Percentiles rank a stretch among this genome's conserved stretches.
Evolutionary conservation across 92 coral and sea anemone species (phyloP).

Genomic region (Palythoa heliodiscus): DNA sequence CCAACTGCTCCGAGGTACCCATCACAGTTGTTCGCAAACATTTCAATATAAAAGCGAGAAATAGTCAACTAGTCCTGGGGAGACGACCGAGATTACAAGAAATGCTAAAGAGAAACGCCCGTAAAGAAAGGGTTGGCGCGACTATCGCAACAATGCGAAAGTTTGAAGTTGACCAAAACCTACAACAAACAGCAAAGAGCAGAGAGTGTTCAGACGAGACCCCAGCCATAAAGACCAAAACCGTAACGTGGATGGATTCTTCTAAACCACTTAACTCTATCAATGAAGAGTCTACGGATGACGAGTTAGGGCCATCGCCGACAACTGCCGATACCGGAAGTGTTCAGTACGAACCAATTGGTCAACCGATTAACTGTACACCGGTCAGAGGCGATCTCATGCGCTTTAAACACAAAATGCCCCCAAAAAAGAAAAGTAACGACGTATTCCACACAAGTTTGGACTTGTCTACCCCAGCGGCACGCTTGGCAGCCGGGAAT

Average conservation of each 20-base stretch:
- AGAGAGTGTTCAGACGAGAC: not conserved
- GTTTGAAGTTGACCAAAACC: no score
- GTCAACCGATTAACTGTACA: not conserved
- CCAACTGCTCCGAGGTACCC: not conserved
- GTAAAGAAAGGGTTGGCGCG: no score
- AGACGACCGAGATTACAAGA: not conserved
- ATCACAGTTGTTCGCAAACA: not conserved
- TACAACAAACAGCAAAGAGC: not conserved
- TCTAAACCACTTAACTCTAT: not conserved
- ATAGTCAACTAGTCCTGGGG: not conserved
- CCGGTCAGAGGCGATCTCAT: not conserved
- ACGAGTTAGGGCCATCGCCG: not conserved
- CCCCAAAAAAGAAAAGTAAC: not conserved
- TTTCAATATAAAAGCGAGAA: not conserved
- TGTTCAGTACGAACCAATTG: not conserved
- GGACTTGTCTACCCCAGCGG: not conserved
- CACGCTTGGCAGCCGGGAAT: not conserved
- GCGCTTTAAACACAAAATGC: not conserved
- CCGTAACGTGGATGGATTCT: not conserved
- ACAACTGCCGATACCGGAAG: not conserved
- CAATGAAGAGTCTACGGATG: not conserved
- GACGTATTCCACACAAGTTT: not conserved
- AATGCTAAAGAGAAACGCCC: not conserved
- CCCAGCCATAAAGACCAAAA: not conserved
- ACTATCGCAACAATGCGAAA: no score